Base-by-base conservation (phyloP, 1,140 invertebrate species). In the Pseudoatta argentina region DNA sequence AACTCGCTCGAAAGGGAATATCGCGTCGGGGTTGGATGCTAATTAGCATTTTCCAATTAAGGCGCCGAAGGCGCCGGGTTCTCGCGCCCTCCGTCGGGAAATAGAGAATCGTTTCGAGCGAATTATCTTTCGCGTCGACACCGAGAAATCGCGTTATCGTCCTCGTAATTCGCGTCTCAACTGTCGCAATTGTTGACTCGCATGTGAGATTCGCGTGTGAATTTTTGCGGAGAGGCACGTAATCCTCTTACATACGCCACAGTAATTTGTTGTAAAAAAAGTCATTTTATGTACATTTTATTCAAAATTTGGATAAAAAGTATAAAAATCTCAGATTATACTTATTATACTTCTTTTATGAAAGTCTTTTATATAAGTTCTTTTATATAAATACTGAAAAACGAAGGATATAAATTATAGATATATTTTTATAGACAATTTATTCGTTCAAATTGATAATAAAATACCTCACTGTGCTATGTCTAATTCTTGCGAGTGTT, bases 11-110 rank as follows among this genome's bases (percentile, higher is more conserved):
- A 87, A 89, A 89, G 89, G 86, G 89, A 90, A 90, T 90, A 90
- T 90, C 88, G 86, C 88, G 57, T 57, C 85, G 75, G 88, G 75
- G 89, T 79, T 91, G 89, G 89, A 91, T 90, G 89, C 87, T 91
- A 91, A 91, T 91, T 91, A 91, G 90, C 90, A 91, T 91, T 91
- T 91, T 91, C 89, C 89, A 91, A 91, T 91, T 91, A 91, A 90
- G 87, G 87, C 87, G 83, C 69, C 85, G 86, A 90, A 90, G 88
- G 81, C 86, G 88, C 57, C 69, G 69, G 85, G 69, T 79, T 87
- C 67, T 75, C 76, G 85, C 78, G 85, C 57, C 51, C 67, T 83
- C 78, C 86, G 78, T 55, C 88, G 76, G 75, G 88, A 89, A 79
- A 89, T 85, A 87, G 89, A 79, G 88, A 89, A 89, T 89, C 89